A percentile compares a stretch with the other conserved stretches of the same genome.
phyloP scores from a whole-genome alignment of 2,797 vertebrate genomes.

The Pitangus sulphuratus region DNA sequence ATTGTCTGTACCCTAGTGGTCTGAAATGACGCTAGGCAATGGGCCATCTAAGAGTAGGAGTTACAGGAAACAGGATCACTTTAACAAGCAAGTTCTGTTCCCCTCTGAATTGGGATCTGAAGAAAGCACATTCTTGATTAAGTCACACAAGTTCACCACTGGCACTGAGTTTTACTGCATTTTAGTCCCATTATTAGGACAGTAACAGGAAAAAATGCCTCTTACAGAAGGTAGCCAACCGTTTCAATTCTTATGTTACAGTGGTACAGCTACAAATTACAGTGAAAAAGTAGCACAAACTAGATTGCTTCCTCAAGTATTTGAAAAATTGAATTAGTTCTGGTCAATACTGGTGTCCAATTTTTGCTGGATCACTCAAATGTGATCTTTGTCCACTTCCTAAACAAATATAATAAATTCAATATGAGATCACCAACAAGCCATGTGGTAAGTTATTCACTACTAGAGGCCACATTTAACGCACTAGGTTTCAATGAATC shows the following conservation, averaged over 20 bases:
- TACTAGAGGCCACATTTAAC: neutral
- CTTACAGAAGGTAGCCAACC: neutral
- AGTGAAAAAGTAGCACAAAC: neutral
- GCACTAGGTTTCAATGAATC: neutral
- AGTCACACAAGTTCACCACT: neutral
- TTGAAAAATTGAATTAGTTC: neutral
- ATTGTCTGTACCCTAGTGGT: neutral
- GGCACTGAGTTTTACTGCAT: neutral
- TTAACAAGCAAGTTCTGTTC: constrained; percentile 31
- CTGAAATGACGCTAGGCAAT: neutral
- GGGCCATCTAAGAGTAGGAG: neutral
- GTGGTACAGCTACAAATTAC: neutral
- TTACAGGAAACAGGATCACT: constrained; percentile 19
- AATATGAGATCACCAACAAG: neutral
- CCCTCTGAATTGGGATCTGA: neutral
- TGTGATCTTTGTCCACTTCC: neutral
- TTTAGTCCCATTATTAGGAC: neutral
- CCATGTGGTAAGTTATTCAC: neutral
- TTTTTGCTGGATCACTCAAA: neutral
- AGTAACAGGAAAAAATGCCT: neutral
- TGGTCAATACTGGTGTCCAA: neutral
- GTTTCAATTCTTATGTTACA: neutral
- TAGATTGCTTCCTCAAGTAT: neutral
- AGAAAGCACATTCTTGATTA: constrained; percentile 41
- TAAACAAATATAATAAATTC: neutral